Percentiles rank a stretch among this genome's conserved stretches.
Conservation (phyloP, 2,113 vertebrate genomes). For the Hippocampus zosterae region DNA sequence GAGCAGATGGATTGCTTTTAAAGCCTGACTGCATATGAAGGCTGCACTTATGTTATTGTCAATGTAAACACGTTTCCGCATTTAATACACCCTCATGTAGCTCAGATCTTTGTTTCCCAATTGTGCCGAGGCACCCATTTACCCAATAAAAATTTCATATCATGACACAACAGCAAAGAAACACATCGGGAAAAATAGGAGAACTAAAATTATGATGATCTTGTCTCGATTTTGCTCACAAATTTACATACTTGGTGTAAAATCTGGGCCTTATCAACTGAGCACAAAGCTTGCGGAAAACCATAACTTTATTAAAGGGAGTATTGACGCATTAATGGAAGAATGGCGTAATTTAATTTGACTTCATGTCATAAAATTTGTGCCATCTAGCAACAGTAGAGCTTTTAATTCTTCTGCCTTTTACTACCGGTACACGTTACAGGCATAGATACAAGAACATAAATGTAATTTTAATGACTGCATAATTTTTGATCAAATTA, state of each 20-base stretch:
- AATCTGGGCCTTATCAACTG: too few species aligned
- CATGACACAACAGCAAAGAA: not conserved
- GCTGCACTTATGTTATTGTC: slow-evolving; percentile 42
- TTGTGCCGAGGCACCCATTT: not conserved
- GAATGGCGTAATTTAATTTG: too few species aligned
- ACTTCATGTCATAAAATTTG: too few species aligned
- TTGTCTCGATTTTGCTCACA: not conserved
- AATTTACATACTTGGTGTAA: too few species aligned
- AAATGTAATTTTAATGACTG: too few species aligned
- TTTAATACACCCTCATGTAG: not conserved
- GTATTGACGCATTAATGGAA: too few species aligned
- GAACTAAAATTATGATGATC: not conserved
- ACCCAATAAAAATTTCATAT: not conserved
- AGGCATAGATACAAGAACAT: too few species aligned
- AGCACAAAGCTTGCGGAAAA: too few species aligned
- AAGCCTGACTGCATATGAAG: slow-evolving; percentile 39
- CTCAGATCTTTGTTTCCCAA: not conserved
- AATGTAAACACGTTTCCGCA: slow-evolving; percentile 9
- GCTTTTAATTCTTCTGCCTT: too few species aligned
- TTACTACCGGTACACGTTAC: too few species aligned
- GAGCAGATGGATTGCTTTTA: slow-evolving; percentile 59
- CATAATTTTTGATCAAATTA: not conserved
- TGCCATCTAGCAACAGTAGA: too few species aligned
- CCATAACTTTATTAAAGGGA: too few species aligned
- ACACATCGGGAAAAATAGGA: not conserved